Percentiles rank a stretch among this genome's conserved stretches.
These are phyloP conservation scores for Euzetes globulus DNA, from an alignment of 2,888 invertebrate genomes.

Conservation along the genomic window DNA sequence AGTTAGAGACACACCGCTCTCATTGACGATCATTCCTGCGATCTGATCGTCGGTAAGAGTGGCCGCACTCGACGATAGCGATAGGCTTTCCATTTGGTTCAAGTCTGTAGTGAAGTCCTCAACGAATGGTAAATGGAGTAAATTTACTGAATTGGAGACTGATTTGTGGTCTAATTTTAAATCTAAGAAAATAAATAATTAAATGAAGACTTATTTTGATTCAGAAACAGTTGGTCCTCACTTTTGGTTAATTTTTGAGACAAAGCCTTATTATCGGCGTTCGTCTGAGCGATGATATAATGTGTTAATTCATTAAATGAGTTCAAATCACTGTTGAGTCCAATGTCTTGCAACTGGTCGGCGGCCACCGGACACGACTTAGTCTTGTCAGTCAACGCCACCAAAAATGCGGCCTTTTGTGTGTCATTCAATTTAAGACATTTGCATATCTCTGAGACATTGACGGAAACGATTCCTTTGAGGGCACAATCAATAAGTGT, in stretches of 20 bases:
- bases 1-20: slow-evolving; percentile 33
- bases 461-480: background rate
- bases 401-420: slow-evolving; percentile 23
- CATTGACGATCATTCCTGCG: slow-evolving; percentile 34
- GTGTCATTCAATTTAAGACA: slow-evolving; percentile 31
- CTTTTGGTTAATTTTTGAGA: slow-evolving; percentile 12
- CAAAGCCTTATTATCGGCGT: slow-evolving; percentile 12
- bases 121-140: slow-evolving; percentile 31
- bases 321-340: slow-evolving; percentile 25
- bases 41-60: slow-evolving; percentile 35
- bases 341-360: slow-evolving; percentile 3
- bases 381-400: slow-evolving; percentile 22
- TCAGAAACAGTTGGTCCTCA: background rate
- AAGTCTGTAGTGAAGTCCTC: background rate
- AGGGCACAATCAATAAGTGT: slow-evolving; percentile 28
- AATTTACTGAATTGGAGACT: slow-evolving; percentile 10
- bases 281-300: slow-evolving; percentile 14
- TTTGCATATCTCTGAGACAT: slow-evolving; percentile 27
- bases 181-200: background rate
- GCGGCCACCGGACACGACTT: background rate
- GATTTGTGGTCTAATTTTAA: background rate
- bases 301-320: slow-evolving; percentile 30
- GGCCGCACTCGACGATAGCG: slow-evolving; percentile 15
- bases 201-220: background rate
- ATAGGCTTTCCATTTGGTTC: slow-evolving; percentile 27